Base-by-base conservation (phyloP, 2,113 vertebrate species). In the Miniopterus natalensis region DNA sequence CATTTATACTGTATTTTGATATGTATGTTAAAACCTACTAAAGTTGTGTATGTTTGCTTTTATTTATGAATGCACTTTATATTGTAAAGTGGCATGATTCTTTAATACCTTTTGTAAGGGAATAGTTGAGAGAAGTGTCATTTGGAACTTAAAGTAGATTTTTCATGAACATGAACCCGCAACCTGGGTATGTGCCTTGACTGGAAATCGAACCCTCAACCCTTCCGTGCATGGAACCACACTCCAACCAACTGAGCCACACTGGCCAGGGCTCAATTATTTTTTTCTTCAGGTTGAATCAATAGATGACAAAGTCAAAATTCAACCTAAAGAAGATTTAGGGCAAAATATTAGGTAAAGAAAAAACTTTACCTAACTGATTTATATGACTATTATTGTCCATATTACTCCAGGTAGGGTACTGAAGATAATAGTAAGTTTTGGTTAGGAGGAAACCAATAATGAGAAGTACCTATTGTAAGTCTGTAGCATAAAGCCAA, bases 1-100 rank as follows among this genome's bases (percentile, higher is more conserved):
- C 36, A 63, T 88, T 92, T 68, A 29, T 71, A 61, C n/a, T 84
- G 3, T 93, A 93, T 84, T 93, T 94, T 75, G 20, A 65, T 93
- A 25, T 70, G 31, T 23, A 18, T 55, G 36, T 90, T 92, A 80
- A 95, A 88, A 49, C 51, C 9, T 55, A 63, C 84, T 85, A 81
- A 89, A 90, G 84, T 81, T 81, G 8, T 59, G 13, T 40, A 74
- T 88, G 49, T 59, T 88, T 87, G 47, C 77, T 79, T 93, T 84
- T 84, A 93, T 66, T 92, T 74, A 65, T 79, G 55, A 77, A 79
- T 90, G 65, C 84, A 23, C 65, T 79, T 93, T 59, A 86, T 89
- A 59, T 68, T 70, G 29, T 51, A 78, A 94, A 95, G 78, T 88
- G 23, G 20, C 23, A 51, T 96, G 71, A 85, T 65, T 81, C 45